Base-by-base conservation (phyloP, 2,113 vertebrate species). In the Excalfactoria chinensis region DNA sequence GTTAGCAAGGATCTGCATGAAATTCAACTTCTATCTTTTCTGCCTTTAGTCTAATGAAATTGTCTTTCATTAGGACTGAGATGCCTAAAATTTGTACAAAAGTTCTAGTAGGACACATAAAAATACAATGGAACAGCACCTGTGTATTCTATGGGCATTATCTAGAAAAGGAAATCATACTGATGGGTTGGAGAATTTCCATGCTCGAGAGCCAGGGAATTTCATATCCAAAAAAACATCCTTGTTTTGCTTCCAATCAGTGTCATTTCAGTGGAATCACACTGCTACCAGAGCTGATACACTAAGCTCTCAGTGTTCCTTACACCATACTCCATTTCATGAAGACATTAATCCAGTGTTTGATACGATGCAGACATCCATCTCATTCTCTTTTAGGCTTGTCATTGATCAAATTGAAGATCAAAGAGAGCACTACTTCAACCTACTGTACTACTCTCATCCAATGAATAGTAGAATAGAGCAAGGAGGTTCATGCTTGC, bases 141-240 rank as follows among this genome's bases (percentile, higher is more conserved):
- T 66, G 18, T 0, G 0, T 56, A 21, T 43, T 25, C 28, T 56
- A 34, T 19, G 76, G 43, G 18, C 4, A 40, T 22, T 25, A 4
- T 34, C 11, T 48, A 68, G 68, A 51, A 79, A 44, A 86, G 21
- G 21, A 71, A 68, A 34, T 18, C 16, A 3, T 64, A 34, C 34
- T 37, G 55, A 9, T 2, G 7, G 13, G 8, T 37, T 4, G 0
- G 34, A 76, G 18, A 22, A 64, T n/a, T 68, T 55, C 37, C 64
- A 20, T 79, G 13, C 53, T 80, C 56, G 25, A 41, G 15, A 41
- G 35, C 35, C 49, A 62, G 30, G 44, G 53, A 21, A 48, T 11
- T 64, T 67, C 28, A 32, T 5, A 1, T 28, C 26, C n/a, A 46
- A 37, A 20, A 20, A 63, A 9, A 13, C 3, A 28, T 44, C 10